Evolutionary conservation across 2,797 vertebrate genomes (phyloP).

Genomic region (Lateolabrax maculatus): DNA sequence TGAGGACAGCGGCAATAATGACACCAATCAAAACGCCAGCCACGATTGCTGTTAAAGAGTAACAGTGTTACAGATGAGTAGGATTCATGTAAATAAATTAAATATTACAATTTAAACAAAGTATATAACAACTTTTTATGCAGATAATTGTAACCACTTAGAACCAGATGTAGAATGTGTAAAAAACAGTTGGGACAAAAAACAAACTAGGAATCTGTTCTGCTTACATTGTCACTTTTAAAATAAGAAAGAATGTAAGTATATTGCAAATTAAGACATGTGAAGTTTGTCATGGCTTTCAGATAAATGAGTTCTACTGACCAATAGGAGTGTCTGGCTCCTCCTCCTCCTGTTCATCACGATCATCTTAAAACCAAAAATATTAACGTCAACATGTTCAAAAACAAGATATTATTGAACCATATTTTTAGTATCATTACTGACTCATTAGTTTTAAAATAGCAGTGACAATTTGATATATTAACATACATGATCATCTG

Average conservation of each 20-base stretch:
- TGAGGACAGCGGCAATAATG: conserved; percentile 60
- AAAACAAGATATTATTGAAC: background rate
- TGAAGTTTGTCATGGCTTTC: background rate
- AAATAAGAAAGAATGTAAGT: background rate
- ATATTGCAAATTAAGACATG: background rate
- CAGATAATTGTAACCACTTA: background rate
- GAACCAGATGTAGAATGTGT: background rate
- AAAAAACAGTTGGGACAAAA: background rate
- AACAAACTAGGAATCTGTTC: background rate
- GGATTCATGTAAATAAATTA: background rate
- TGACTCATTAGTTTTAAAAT: background rate
- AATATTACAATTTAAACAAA: background rate
- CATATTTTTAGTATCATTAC: background rate
- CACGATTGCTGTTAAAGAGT: conserved; percentile 77
- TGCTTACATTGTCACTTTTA: background rate
- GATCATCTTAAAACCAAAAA: conserved; percentile 61
- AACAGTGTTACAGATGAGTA: conserved; percentile 2
- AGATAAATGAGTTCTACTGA: conserved; percentile 57
- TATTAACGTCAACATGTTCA: background rate
- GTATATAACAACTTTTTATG: background rate
- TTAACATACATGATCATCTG: background rate
- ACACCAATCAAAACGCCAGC: conserved; percentile 77
- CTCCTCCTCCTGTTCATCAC: conserved; percentile 45
- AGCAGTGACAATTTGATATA: background rate
- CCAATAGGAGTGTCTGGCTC: conserved; percentile 83